Conservation (phyloP, 1,140 invertebrate genomes). For the Eupeodes corollae region DNA sequence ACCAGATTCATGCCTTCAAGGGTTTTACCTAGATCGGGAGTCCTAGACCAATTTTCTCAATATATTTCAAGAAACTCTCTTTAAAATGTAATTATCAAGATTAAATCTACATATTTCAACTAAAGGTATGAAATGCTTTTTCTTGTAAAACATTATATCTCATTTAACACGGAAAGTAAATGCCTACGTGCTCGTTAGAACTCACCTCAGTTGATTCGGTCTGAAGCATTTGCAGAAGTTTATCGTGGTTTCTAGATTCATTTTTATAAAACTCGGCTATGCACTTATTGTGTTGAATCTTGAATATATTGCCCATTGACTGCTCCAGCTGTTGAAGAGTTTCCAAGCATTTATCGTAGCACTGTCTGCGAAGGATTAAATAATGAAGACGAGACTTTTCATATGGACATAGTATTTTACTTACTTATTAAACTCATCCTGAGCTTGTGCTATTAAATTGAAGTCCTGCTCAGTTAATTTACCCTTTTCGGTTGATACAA, state of each 20-base stretch:
- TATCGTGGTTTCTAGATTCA: slow-evolving; percentile 57
- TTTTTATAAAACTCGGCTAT: slow-evolving; percentile 60
- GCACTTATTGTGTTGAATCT: slow-evolving; percentile 60
- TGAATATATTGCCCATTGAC: slow-evolving; percentile 49
- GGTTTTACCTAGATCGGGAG: too few relatives aligned
- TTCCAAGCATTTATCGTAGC: slow-evolving; percentile 46
- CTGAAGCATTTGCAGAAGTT: slow-evolving; percentile 52
- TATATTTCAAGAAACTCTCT: too few relatives aligned
- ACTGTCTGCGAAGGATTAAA: slow-evolving; percentile 20
- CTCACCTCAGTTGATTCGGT: slow-evolving; percentile 41
- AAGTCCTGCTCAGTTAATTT: slow-evolving; percentile 4
- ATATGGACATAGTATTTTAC: not conserved
- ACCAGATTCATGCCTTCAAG: too few relatives aligned
- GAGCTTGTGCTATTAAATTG: slow-evolving; percentile 14
- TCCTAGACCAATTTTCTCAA: too few relatives aligned
- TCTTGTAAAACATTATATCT: too few relatives aligned
- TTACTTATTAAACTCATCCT: slow-evolving; percentile 30
- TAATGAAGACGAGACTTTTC: too few relatives aligned
- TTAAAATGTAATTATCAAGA: too few relatives aligned
- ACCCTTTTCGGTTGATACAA: not conserved
- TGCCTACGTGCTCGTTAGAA: not conserved
- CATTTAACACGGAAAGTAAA: too few relatives aligned
- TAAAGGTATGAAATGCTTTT: too few relatives aligned
- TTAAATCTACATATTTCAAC: too few relatives aligned
- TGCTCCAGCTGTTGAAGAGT: slow-evolving; percentile 48